phyloP scores from a whole-genome alignment of 37 sponge, comb jelly and placozoan genomes.

The Cladorhizidae sp. region DNA sequence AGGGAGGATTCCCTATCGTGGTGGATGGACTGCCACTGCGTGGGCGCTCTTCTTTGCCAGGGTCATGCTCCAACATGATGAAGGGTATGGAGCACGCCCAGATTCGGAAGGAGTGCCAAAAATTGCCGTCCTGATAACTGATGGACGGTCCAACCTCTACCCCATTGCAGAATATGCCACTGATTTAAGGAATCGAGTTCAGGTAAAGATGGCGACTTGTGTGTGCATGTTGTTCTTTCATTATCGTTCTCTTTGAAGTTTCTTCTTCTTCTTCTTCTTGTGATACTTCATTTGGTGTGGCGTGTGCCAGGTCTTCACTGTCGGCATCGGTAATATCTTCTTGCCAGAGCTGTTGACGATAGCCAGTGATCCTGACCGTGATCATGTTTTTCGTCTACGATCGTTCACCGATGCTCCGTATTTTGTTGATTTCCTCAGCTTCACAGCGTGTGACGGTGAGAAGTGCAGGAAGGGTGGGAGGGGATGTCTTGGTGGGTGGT shows the following conservation, averaged over 20 bases:
- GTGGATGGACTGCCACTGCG: slow-evolving; percentile 76
- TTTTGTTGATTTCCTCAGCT: slow-evolving; percentile 81
- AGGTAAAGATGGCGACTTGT: slow-evolving; percentile 2
- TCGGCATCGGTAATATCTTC: slow-evolving; percentile 74
- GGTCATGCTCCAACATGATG: slow-evolving; percentile 23
- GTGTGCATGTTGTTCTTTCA: too few species aligned
- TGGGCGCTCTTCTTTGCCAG: slow-evolving; percentile 50
- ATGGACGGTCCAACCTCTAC: slow-evolving; percentile 79
- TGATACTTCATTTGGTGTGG: too few species aligned
- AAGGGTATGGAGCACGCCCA: slow-evolving; percentile 73
- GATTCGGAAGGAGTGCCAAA: slow-evolving; percentile 69
- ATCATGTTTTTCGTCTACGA: slow-evolving; percentile 75
- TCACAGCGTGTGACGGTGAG: slow-evolving; percentile 87
- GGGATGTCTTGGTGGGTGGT: too few species aligned
- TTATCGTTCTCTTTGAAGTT: too few species aligned
- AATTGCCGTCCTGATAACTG: slow-evolving; percentile 84
- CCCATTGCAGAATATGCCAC: slow-evolving; percentile 29
- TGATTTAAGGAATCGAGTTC: slow-evolving; percentile 62
- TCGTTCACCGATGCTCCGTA: slow-evolving; percentile 64
- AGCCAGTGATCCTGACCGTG: slow-evolving; percentile 74
- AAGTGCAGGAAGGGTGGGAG: too few species aligned
- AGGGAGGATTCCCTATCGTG: slow-evolving; percentile 13
- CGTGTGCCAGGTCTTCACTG: slow-evolving; percentile 58
- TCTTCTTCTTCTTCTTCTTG: too few species aligned
- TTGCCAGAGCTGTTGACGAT: slow-evolving; percentile 75